Conservation (phyloP, 2,797 vertebrate species). For the Spondyliosoma cantharus region DNA sequence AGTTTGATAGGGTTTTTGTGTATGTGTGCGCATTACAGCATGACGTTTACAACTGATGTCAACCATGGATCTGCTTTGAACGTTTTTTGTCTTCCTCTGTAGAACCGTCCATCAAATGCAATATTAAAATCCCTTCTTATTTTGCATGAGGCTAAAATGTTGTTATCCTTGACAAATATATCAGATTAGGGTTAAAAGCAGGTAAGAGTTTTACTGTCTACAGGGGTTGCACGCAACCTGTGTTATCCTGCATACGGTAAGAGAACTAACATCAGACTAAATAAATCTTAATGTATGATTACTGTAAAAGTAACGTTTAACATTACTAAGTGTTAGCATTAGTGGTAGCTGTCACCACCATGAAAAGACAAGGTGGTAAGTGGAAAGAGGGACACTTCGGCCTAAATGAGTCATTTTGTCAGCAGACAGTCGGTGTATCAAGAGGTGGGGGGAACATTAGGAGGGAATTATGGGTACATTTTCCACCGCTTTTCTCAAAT, state of each 20-base stretch:
- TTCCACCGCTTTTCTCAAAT: slow-evolving; percentile 69
- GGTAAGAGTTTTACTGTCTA: neutral
- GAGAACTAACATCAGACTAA: neutral
- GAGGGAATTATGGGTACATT: slow-evolving; percentile 72
- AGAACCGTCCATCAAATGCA: neutral
- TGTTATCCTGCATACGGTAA: neutral
- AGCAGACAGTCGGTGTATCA: slow-evolving; percentile 48
- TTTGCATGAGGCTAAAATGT: neutral
- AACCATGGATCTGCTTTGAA: neutral
- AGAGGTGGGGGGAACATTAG: slow-evolving; percentile 46
- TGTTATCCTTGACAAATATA: slow-evolving; percentile 3
- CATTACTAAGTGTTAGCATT: slow-evolving; percentile 10
- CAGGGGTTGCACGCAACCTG: slow-evolving; percentile 2
- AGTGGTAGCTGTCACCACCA: slow-evolving; percentile 29
- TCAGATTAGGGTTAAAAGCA: slow-evolving; percentile 12
- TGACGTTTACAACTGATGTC: slow-evolving; percentile 29
- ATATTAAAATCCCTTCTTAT: neutral
- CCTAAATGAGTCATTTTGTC: slow-evolving; percentile 53
- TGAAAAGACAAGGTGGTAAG: slow-evolving; percentile 16
- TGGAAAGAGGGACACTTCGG: slow-evolving; percentile 40
- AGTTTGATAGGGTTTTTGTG: slow-evolving; percentile 33
- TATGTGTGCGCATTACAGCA: slow-evolving; percentile 12
- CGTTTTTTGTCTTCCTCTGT: neutral
- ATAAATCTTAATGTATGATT: slow-evolving; percentile 2
- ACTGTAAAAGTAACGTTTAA: slow-evolving; percentile 3